Evolutionary conservation across 2,113 vertebrate species (phyloP), one percentile per base, ranked within the genome.

Genomic region (Lontra canadensis): DNA sequence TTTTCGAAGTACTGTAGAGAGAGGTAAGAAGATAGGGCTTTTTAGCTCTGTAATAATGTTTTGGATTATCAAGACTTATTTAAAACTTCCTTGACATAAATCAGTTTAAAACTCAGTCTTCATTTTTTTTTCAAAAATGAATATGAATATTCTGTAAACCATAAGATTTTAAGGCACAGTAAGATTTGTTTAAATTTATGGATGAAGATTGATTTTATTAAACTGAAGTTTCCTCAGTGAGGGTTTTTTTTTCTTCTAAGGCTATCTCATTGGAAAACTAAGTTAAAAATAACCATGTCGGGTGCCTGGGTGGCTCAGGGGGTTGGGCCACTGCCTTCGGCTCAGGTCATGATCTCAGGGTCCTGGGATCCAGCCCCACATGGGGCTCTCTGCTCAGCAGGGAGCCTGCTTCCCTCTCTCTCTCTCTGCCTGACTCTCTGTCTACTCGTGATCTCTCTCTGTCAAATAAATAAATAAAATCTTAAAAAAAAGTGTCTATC

Each of bases 241-340:
- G 85, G 89, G 44, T 55, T 90, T 97, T 96, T 63, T 65, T 67
- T 63, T 61, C 88, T 97, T 97, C 20, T 90, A 95, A 10, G 69
- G 39, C 52, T 98, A 89, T 96, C 96, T 98, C 65, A 97, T 39
- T 96, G 91, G 61, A 88, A 97, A 98, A 96, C 36, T 36, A 49
- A 65, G 86, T 52, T 88, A 92, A 97, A 95, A 83, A 59, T 89
- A 97, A 96, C 88, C 13, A 76, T 88, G 95, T 52, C 15, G 4
- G 49, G 49, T 1, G 15, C 49, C 15, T 52, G 49, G 49, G 49
- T 52, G 15, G 15, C 49, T 52, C 49, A 52, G 49, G 17, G 49
- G 15, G 49, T 52, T 52, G 15, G 15, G 49, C 49, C 49, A 17
- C 49, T 52, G 49, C 49, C 49, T 52, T 17, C 0, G 15, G 49